Evolutionary conservation across 2,113 vertebrate genomes (phyloP), one percentile per base, ranked within the genome.

Genomic region (Probosciger aterrimus): DNA sequence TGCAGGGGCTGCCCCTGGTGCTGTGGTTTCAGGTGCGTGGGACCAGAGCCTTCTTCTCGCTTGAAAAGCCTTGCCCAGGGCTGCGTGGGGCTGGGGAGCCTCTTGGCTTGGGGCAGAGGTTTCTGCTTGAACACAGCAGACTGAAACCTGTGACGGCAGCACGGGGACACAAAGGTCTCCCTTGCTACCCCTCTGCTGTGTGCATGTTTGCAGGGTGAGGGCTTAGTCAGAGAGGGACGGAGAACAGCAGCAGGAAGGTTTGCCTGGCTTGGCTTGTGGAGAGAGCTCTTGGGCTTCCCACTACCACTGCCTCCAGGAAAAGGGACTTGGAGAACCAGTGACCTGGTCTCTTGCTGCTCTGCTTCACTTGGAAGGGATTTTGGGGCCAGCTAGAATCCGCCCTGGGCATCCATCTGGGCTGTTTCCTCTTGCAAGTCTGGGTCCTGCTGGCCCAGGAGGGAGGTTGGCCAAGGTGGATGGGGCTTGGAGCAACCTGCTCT

Each of bases 11-110:
- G 75, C 59, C 37, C 4, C 68, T 92, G 89, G 52, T 30, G 16
- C 17, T 82, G 33, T 59, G 53, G 70, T 93, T 95, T 95, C 87
- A 50, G 46, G 30, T 85, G 63, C 1, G 28, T 94, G 88, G 71
- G 73, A 87, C 19, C 10, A n/a, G 47, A 65, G 44, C 82, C 52
- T 74, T 85, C 55, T 74, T 53, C 35, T 81, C 15, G 2, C 31
- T 44, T 76, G 83, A 88, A 82, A 96, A 79, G n/a, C 62, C 52
- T 85, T 86, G 47, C 86, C 81, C 31, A 31, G 62, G 63, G 87
- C 70, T 88, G 59, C 0, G 1, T 55, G 67, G 59, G 90, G 23
- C 37, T 53, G 53, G n/a, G 74, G 68, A 89, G 89, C 50, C 43
- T 71, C 71, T 70, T 4, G 1, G 24, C 47, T 82, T 7, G 2